These are phyloP conservation scores for Vidua macroura DNA, from an alignment of 2,113 vertebrate genomes.

Conservation along the genomic window DNA sequence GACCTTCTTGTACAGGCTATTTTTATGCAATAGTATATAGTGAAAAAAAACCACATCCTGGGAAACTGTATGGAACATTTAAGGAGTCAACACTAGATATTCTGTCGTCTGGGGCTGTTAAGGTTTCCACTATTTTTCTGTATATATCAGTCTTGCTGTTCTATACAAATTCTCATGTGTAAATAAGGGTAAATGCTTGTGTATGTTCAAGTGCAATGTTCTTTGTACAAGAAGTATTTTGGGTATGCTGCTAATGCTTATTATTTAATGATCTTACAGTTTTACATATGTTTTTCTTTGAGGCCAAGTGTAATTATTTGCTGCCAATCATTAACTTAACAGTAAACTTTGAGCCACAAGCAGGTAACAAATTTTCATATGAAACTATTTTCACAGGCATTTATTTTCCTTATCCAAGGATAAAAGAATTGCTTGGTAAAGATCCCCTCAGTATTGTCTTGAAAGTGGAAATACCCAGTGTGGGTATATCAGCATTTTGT, in stretches of 20 bases:
- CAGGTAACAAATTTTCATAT: background rate
- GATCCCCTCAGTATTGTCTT: background rate
- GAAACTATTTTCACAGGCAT: background rate
- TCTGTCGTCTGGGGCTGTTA: slow-evolving; percentile 52
- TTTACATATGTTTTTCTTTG: slow-evolving; percentile 21
- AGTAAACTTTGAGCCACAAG: background rate
- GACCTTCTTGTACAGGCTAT: slow-evolving; percentile 42
- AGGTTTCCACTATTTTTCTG: slow-evolving; percentile 57
- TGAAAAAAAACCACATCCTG: slow-evolving; percentile 61
- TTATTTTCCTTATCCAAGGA: background rate
- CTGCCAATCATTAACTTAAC: slow-evolving; percentile 50
- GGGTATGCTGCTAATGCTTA: slow-evolving; percentile 69
- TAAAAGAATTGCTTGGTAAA: background rate
- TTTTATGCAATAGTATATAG: slow-evolving; percentile 63
- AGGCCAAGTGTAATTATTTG: slow-evolving; percentile 63
- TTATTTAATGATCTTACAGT: slow-evolving; percentile 63
- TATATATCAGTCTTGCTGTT: slow-evolving; percentile 60
- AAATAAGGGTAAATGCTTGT: slow-evolving; percentile 66
- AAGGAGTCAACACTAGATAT: slow-evolving; percentile 68
- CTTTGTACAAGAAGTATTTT: slow-evolving; percentile 70
- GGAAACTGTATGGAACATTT: slow-evolving; percentile 72
- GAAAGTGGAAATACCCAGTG: background rate
- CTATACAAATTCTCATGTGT: slow-evolving; percentile 52
- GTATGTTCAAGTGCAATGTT: slow-evolving; percentile 66
- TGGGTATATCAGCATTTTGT: slow-evolving; percentile 18